These are phyloP conservation scores for Andricus curvator DNA, from an alignment of 2,888 invertebrate genomes.

Conservation along the genomic window DNA sequence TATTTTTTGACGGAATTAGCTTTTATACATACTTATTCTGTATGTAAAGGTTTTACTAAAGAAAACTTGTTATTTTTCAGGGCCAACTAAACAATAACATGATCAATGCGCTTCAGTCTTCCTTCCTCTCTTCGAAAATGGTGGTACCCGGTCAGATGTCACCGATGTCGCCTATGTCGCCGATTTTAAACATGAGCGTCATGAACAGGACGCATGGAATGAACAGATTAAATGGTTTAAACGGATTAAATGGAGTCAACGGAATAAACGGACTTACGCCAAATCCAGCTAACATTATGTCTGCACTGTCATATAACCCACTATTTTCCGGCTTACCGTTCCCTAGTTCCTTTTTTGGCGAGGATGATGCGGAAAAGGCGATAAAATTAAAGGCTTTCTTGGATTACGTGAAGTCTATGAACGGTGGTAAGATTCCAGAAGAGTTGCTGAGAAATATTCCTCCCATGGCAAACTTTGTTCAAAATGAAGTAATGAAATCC, in stretches of 20 bases:
- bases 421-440: neutral
- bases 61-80: neutral
- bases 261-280: constrained; percentile 28
- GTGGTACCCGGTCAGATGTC: constrained; percentile 43
- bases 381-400: neutral
- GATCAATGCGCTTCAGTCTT: neutral
- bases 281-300: constrained; percentile 68
- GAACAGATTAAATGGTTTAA: too few species aligned
- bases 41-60: neutral
- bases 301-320: constrained; percentile 62
- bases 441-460: constrained; percentile 5
- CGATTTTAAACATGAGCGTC: constrained; percentile 34
- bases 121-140: constrained; percentile 31
- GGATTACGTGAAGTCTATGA: constrained; percentile 5
- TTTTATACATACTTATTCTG: too few species aligned
- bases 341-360: constrained; percentile 46
- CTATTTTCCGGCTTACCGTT: constrained; percentile 57
- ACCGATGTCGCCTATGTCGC: constrained; percentile 11
- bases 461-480: neutral
- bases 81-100: neutral
- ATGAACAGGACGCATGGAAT: constrained; percentile 62
- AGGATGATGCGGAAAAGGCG: neutral
- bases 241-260: constrained; percentile 62
- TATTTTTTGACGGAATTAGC: too few species aligned
- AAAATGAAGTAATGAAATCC: neutral